Evolutionary conservation across 2,888 invertebrate species (phyloP), one percentile per base, ranked within the genome.

Genomic region (Cosmia trapezina): DNA sequence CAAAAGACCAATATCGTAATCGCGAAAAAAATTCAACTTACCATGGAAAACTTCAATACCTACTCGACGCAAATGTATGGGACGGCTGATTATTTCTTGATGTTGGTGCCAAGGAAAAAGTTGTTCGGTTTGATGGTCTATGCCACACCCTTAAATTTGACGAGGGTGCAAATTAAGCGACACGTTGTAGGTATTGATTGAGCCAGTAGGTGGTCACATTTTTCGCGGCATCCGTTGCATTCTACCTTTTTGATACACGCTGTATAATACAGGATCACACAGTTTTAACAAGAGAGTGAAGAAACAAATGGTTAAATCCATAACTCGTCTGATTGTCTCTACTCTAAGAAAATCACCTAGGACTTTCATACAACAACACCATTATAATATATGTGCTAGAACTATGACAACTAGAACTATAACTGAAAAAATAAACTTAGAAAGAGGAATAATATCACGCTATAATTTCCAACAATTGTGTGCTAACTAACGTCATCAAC

Each of bases 401-500:
- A 41, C 8, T 41, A 41, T 8, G 8, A 41, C 8, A 41, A 41
- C 28, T 54, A 14, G 54, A 28, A 53, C 5, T 53, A 7, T 14
- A 53, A 51, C 11, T 9, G 8, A 12, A 19, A 54, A 74, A 37
- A 1, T 2, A 6, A 4, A 54, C 7, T 28, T 53, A 4, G 4
- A 9, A 54, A 43, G 12, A 4, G 9, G 8, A 28, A 54, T 33
- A 47, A 41, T 17, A 11, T 7, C n/a, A 63, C 11, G 11, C 28
- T 22, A 43, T 53, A 41, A 63, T 28, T 60, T 51, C 5, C 33
- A 22, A 41, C 28, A 51, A 60, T 54, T 49, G 28, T 37, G 45
- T 59, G 17, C 59, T 8, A 49, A 59, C n/a, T 49, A 59, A 67
- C 41, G 22, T 63, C 43, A 68, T 56, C 51, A 73, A 57, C 51